phyloP scores from a whole-genome alignment of 2,113 vertebrate genomes.

The Desmodus rotundus region DNA sequence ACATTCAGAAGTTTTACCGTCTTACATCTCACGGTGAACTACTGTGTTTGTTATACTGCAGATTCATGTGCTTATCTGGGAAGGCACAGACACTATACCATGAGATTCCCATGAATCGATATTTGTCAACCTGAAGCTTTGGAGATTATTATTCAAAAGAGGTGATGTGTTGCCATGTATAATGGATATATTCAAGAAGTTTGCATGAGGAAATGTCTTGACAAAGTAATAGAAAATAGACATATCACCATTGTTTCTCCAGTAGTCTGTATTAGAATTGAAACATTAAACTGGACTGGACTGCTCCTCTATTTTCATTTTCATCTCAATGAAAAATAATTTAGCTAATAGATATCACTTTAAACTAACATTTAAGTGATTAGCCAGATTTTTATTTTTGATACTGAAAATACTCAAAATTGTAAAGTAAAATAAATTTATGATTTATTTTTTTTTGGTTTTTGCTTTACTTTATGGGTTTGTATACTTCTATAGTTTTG shows the following conservation, averaged over 20 bases:
- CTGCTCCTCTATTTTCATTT: background rate
- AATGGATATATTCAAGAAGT: constrained; percentile 12
- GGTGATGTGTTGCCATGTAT: background rate
- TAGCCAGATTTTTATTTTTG: background rate
- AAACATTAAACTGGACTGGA: background rate
- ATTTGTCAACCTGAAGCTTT: constrained; percentile 36
- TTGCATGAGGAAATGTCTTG: constrained; percentile 40
- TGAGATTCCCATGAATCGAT: constrained; percentile 34
- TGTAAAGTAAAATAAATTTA: background rate
- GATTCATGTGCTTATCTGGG: constrained; percentile 33
- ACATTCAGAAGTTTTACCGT: background rate
- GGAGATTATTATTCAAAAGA: constrained; percentile 3
- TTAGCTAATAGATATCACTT: background rate
- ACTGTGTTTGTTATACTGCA: background rate
- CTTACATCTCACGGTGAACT: background rate
- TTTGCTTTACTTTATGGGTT: background rate
- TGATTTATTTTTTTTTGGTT: background rate
- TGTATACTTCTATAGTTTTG: background rate
- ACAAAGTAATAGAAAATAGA: constrained; percentile 19
- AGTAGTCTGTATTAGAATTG: constrained; percentile 39
- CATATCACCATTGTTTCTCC: background rate
- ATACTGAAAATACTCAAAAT: background rate
- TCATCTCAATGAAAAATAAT: background rate
- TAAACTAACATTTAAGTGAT: constrained; percentile 26
- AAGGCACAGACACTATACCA: background rate